Evolutionary conservation across 2,797 vertebrate genomes (phyloP).

Genomic region (Betta splendens): DNA sequence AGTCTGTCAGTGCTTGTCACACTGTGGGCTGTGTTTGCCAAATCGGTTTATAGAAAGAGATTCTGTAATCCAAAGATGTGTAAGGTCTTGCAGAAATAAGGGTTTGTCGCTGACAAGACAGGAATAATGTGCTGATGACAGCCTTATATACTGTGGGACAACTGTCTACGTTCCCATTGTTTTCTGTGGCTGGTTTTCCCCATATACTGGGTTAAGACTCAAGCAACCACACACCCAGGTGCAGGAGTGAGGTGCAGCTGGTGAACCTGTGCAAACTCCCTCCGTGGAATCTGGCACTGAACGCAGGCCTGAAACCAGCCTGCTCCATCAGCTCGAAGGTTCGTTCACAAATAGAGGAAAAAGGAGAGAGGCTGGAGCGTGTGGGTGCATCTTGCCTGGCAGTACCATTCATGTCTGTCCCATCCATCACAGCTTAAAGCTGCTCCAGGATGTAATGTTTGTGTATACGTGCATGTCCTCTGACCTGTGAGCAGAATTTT

Average conservation of each 20-base stretch:
- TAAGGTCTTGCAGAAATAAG: constrained; percentile 34
- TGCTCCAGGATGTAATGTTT: constrained; percentile 4
- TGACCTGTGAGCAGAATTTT: constrained; percentile 85
- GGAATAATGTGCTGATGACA: constrained; percentile 27
- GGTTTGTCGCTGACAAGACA: constrained; percentile 46
- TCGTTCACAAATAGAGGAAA: constrained; percentile 41
- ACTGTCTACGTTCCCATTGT: constrained; percentile 41
- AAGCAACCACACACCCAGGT: constrained; percentile 48
- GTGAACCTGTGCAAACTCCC: constrained; percentile 61
- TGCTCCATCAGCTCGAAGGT: constrained; percentile 55
- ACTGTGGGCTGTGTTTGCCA: constrained; percentile 27
- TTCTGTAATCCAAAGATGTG: constrained; percentile 21
- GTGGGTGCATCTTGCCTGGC: constrained; percentile 28
- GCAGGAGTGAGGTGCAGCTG: constrained; percentile 51
- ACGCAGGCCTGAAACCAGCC: constrained; percentile 55
- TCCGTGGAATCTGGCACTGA: constrained; percentile 61
- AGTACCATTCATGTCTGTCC: constrained; percentile 6
- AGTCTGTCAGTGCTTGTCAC: constrained; percentile 50
- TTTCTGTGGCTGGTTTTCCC: not conserved
- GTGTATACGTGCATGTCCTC: not conserved
- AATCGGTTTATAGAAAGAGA: constrained; percentile 43
- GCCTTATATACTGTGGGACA: constrained; percentile 24
- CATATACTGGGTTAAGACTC: not conserved
- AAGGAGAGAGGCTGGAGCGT: constrained; percentile 20
- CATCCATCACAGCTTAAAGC: constrained; percentile 52